A percentile compares a stretch with the other conserved stretches of the same genome.
phyloP scores from a whole-genome alignment of 2,797 vertebrate species.

The Distichodus sexfasciatus region DNA sequence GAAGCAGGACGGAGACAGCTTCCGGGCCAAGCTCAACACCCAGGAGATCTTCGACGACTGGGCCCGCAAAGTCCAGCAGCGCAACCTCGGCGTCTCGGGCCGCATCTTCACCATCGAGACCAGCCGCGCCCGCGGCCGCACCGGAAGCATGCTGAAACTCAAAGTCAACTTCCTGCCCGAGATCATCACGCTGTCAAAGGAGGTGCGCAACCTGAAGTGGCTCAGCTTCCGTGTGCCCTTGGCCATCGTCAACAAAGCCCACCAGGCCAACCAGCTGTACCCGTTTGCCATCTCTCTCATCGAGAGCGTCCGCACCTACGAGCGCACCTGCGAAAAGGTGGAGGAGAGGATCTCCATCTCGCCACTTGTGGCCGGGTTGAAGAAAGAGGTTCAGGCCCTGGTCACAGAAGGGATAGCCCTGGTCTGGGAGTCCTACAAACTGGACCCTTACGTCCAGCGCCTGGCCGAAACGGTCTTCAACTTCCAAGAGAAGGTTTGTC shows the following conservation, averaged over 20 bases:
- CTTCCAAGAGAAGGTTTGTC: constrained; percentile 95
- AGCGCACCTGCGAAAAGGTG: constrained; percentile 97
- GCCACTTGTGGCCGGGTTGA: constrained; percentile 91
- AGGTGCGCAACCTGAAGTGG: constrained; percentile 98
- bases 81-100: constrained; percentile 95
- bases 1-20: constrained; percentile 99
- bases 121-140: constrained; percentile 87
- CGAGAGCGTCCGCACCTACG: constrained; percentile 95
- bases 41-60: constrained; percentile 99
- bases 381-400: constrained; percentile 95
- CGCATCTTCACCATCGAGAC: constrained; percentile 98
- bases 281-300: constrained; percentile 98
- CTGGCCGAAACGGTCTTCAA: constrained; percentile 97
- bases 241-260: constrained; percentile 98
- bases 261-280: constrained; percentile 98
- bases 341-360: constrained; percentile 93
- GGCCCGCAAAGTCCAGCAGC: constrained; percentile 97
- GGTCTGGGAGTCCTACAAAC: constrained; percentile 98
- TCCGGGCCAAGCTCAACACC: constrained; percentile 98
- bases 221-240: constrained; percentile 95
- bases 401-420: constrained; percentile 92
- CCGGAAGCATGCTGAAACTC: constrained; percentile 91
- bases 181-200: constrained; percentile 98
- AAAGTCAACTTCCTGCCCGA: constrained; percentile 99
- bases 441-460: constrained; percentile 96